Evolutionary conservation across 2,888 invertebrate species (phyloP).

Genomic region (Agrotis puta): DNA sequence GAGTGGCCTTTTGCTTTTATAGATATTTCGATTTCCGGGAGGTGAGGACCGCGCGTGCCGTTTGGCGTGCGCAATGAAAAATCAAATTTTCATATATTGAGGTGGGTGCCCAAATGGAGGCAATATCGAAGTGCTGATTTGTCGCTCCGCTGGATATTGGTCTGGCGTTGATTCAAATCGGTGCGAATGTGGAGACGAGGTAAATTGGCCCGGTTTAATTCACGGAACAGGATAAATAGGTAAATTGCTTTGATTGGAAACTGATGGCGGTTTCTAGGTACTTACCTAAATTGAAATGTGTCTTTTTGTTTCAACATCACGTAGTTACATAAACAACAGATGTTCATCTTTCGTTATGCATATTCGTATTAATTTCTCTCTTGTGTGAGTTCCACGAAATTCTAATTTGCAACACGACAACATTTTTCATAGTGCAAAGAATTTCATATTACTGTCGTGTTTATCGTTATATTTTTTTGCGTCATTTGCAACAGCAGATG

Average conservation of each 20-base stretch:
- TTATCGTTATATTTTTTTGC: constrained; percentile 82
- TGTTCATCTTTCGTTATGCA: background rate
- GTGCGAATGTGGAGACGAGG: constrained; percentile 77
- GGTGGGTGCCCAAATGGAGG: constrained; percentile 88
- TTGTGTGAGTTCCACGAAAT: background rate
- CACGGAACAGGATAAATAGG: constrained; percentile 72
- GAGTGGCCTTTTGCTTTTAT: too few species aligned
- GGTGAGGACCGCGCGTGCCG: constrained; percentile 52
- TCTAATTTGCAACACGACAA: constrained; percentile 6
- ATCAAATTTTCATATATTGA: constrained; percentile 87
- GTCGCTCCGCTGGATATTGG: constrained; percentile 88
- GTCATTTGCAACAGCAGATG: constrained; percentile 84
- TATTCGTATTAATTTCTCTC: background rate
- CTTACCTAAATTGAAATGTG: background rate
- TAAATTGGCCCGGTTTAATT: constrained; percentile 79
- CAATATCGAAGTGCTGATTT: constrained; percentile 90
- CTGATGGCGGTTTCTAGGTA: background rate
- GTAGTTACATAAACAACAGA: background rate
- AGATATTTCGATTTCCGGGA: constrained; percentile 36
- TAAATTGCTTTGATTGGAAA: constrained; percentile 27
- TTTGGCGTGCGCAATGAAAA: constrained; percentile 79
- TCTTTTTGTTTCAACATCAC: background rate
- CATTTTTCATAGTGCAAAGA: constrained; percentile 60
- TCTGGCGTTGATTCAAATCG: constrained; percentile 89
- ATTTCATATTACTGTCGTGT: constrained; percentile 71